Evolutionary conservation across 2,888 invertebrate species (phyloP).

Genomic region (Ochropleura leucogaster): DNA sequence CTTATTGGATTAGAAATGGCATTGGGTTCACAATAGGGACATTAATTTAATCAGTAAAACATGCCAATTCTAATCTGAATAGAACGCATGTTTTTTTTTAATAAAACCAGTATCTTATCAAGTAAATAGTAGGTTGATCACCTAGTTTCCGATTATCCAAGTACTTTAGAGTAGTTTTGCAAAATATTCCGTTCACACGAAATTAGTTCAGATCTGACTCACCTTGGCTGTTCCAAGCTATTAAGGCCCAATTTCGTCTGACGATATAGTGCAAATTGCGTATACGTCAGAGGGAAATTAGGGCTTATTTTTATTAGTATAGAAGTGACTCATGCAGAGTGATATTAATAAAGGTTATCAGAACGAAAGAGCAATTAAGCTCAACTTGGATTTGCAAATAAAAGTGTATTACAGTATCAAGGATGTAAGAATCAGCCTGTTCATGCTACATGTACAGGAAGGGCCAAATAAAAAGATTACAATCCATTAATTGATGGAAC

Average conservation of each 20-base stretch:
- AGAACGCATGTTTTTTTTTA: conserved; percentile 13
- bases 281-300: conserved; percentile 34
- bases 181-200: conserved; percentile 50
- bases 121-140: conserved; percentile 35
- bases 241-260: conserved; percentile 22
- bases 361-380: not conserved
- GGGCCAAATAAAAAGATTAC: not conserved
- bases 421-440: not conserved
- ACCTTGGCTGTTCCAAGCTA: conserved; percentile 27
- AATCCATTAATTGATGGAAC: not conserved
- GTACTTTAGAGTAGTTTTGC: conserved; percentile 7
- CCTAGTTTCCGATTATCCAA: conserved; percentile 22
- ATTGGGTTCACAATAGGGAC: conserved; percentile 8
- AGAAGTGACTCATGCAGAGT: conserved; percentile 9
- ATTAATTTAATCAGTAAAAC: conserved; percentile 7
- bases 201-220: conserved; percentile 44
- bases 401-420: not conserved
- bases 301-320: not conserved
- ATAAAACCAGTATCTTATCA: conserved; percentile 54
- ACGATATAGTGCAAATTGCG: conserved; percentile 4
- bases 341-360: not conserved
- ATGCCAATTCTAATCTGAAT: conserved; percentile 21
- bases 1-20: conserved; percentile 9
- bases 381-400: conserved; percentile 7
- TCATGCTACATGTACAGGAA: not conserved